Conservation (phyloP, 2,888 invertebrate species). For the Halocaridina rubra region DNA sequence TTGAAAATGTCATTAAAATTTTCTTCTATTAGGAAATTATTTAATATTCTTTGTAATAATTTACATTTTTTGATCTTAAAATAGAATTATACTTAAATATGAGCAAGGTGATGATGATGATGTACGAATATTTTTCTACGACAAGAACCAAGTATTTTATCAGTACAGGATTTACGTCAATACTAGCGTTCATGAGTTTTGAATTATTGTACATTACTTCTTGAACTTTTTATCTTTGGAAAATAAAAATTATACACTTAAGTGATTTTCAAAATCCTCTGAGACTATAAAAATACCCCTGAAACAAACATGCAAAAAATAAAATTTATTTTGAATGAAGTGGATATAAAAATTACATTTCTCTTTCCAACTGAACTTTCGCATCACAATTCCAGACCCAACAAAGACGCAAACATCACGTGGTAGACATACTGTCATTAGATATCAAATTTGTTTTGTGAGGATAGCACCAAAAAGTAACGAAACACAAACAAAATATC, state of each 20-base stretch:
- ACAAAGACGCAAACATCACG: constrained; percentile 5
- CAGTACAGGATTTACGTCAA: no score
- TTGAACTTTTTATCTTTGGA: no score
- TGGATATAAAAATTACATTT: background rate
- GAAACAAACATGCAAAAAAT: no score
- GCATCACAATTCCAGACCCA: background rate
- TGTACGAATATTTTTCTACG: no score
- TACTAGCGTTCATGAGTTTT: no score
- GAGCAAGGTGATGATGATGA: constrained; percentile 22
- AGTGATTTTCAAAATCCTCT: no score
- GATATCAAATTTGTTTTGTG: background rate
- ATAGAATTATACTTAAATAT: background rate
- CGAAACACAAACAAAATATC: no score
- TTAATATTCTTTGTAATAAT: constrained; percentile 31
- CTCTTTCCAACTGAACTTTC: background rate
- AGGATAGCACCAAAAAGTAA: constrained; percentile 31
- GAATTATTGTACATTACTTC: no score
- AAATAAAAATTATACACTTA: no score
- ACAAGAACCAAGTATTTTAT: no score
- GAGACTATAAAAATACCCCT: no score
- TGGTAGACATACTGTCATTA: constrained; percentile 18
- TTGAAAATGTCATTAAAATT: constrained; percentile 1
- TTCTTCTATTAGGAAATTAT: constrained; percentile 28
- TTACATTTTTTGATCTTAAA: constrained; percentile 22
- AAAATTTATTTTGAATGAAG: no score